Conservation (phyloP, 2,888 invertebrate species). For the Synergus itoensis region DNA sequence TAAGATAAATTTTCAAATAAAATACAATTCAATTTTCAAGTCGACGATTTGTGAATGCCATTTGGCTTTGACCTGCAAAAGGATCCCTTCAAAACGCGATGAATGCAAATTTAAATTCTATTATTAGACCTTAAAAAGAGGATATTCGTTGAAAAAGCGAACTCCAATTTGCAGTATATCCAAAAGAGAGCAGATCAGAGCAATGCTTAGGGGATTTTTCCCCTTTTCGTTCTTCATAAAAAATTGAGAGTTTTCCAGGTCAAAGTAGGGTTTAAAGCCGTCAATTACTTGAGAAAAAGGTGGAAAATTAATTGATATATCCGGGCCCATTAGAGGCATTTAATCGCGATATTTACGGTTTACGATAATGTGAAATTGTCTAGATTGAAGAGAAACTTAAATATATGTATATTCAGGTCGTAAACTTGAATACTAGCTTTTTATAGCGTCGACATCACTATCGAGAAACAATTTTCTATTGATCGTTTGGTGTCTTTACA, state of each 20-base stretch:
- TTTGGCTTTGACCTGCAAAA: background rate
- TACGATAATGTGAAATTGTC: background rate
- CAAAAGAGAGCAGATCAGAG: background rate
- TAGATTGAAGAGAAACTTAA: background rate
- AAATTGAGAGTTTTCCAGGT: background rate
- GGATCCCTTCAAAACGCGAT: background rate
- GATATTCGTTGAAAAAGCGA: slow-evolving; percentile 5
- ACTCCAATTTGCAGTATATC: background rate
- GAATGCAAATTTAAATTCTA: slow-evolving; percentile 19
- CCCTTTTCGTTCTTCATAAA: background rate
- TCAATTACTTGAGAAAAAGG: background rate
- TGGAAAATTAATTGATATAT: background rate
- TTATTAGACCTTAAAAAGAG: background rate
- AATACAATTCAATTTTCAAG: background rate
- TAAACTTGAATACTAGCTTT: background rate
- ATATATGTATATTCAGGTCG: background rate
- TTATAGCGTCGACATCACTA: background rate
- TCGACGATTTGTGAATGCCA: background rate
- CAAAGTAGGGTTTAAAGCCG: background rate
- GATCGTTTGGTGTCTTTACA: background rate
- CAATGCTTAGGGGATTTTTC: background rate
- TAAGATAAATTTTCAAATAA: background rate
- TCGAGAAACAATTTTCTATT: slow-evolving; percentile 10
- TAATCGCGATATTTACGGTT: background rate
- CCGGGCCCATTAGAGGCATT: background rate